Base-by-base conservation (phyloP, 1,140 invertebrate species). In the Coenobita brevimanus region DNA sequence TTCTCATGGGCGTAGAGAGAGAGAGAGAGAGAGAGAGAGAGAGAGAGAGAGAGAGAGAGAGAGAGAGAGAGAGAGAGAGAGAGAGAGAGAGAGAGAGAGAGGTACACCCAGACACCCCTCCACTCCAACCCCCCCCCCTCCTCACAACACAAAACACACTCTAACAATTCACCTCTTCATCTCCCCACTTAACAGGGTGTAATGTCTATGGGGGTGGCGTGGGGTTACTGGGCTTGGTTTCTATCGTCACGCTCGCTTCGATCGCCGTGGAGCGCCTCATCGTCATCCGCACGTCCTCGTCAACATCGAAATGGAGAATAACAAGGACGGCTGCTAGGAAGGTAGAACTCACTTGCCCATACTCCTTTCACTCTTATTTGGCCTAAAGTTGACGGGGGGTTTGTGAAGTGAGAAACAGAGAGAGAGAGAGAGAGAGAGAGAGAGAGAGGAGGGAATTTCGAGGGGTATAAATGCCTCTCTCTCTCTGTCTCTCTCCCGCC, bases 191-290 rank as follows among this genome's bases (percentile, higher is more conserved):
- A 64, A 24, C 91, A 94, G 94, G 93, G 2, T 94, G 94, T 91
- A 92, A 93, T 46, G 67, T 94, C 17, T 94, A 94, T 89, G 94
- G 93, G 24, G 91, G 93, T 3, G 92, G 93, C 10, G 93, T 94
- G 17, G 94, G 93, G 1, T 92, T 94, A 27, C 94, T 93, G 78
- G 93, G 94, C 13, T 89, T 94, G 43, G 92, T 94, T 84, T 94
- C 93, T 3, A 94, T 94, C 41, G 93, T 94, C 62, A 94, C 94
- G 0, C 90, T 94, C 54, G 91, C 94, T 0, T 92, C 92, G 0
- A 94, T 94, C 33, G 92, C 94, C 13, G 91, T 94, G 27, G 94
- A 94, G 90, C 91, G 94, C 8, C 94, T 93, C 91, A 91, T 93
- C 73, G 94, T 94, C 85, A 94, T 94, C 82, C 81, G 81, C 50